Base-by-base conservation (phyloP, 2,113 vertebrate genomes). In the Synchiropus splendidus region DNA sequence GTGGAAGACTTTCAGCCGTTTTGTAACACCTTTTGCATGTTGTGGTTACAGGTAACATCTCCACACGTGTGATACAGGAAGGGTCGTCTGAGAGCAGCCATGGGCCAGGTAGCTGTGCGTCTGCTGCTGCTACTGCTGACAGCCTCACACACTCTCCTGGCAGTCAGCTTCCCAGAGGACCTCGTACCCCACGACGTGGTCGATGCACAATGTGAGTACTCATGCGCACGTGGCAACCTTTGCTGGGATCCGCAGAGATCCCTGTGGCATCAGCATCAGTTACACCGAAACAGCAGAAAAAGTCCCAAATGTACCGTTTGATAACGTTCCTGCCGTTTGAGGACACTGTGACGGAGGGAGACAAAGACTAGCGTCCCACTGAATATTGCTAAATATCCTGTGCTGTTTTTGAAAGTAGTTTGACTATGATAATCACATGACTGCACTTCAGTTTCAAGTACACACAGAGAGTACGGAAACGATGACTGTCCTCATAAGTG, bases 81-180 rank as follows among this genome's bases (percentile, higher is more conserved):
- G 80, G 37, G 47, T 74, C 64, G 6, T 43, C 79, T 59, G 54
- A 50, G 74, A 72, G 75, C 83, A 87, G 86, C 84, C 87, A 97
- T 98, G 94, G 88, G 85, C 83, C 79, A 85, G 42, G 77, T 71
- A 74, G 77, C 78, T 37, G 64, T 70, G 72, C 81, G 87, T 38
- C 82, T 84, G 70, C 84, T 92, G 58, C 85, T 89, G 13, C 69
- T 89, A 9, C 65, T 91, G 12, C 61, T 82, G 60, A 56, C 81
- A 45, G 78, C 83, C 39, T 80, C 78, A 21, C 70, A 42, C 66
- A 63, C 70, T 58, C 58, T 88, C 59, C 63, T 62, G 4, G 89
- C 94, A 1, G 80, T 89, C 83, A 97, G 91, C 80, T 98, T 98
- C 79, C 95, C 95, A 0, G 95, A 98, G 64, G 95, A 98, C 10